Evolutionary conservation across 2,797 vertebrate genomes (phyloP).

Genomic region (Mormyrus hasselquistii): DNA sequence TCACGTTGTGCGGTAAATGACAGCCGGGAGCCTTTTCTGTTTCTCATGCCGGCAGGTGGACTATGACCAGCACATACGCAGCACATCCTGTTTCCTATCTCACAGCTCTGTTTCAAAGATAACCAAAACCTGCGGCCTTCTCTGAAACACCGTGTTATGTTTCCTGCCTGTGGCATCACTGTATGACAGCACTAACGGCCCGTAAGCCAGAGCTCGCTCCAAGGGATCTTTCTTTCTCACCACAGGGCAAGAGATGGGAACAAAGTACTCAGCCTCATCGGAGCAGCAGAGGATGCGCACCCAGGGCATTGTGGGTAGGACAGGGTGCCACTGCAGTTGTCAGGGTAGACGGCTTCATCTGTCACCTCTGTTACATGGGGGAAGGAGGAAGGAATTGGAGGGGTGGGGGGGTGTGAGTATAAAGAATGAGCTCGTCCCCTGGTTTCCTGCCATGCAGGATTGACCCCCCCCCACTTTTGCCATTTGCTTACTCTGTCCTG

Average conservation of each 20-base stretch:
- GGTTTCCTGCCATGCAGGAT: not conserved
- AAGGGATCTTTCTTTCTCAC: not conserved
- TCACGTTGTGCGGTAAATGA: constrained; percentile 17
- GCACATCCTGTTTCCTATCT: constrained; percentile 17
- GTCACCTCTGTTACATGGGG: not conserved
- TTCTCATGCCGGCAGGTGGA: not conserved
- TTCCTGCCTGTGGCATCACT: constrained; percentile 12
- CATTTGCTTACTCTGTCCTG: not conserved
- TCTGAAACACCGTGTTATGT: not conserved
- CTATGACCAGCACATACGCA: not conserved
- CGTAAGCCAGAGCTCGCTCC: not conserved
- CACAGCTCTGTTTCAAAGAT: not conserved
- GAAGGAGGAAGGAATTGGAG: not conserved
- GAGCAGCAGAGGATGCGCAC: not conserved
- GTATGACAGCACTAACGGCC: not conserved
- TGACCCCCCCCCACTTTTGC: not conserved
- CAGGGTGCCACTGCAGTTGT: not conserved
- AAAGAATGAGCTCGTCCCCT: not conserved
- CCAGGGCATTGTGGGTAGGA: not conserved
- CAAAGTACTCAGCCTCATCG: not conserved
- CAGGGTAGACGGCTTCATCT: not conserved
- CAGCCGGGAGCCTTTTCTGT: not conserved
- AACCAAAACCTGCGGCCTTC: constrained; percentile 9
- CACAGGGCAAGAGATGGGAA: not conserved
- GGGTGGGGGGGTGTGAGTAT: not conserved